A percentile compares a stretch with the other conserved stretches of the same genome.
Evolutionary conservation across 2,113 vertebrate genomes (phyloP).

Genomic region (Rhizomys pruinosus): DNA sequence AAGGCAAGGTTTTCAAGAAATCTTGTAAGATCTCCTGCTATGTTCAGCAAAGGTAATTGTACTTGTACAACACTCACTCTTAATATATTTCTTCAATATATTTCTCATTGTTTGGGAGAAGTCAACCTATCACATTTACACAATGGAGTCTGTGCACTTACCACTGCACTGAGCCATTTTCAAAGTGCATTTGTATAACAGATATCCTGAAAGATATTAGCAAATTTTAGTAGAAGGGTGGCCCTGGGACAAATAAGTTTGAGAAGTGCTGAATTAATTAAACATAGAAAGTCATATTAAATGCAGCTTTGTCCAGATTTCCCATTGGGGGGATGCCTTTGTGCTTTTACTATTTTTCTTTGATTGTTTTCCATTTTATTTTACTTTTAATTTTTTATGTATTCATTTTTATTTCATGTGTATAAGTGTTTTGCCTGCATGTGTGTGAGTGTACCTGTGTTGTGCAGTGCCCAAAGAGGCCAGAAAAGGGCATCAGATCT

Average conservation of each 20-base stretch:
- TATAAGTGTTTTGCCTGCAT: not conserved
- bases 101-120: not conserved
- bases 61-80: not conserved
- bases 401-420: not conserved
- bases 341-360: not conserved
- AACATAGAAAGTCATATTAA: not conserved
- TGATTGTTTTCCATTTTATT: no score
- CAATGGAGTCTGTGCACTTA: not conserved
- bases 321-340: not conserved
- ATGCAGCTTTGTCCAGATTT: not conserved
- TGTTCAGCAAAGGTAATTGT: not conserved
- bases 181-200: not conserved
- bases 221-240: not conserved
- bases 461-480: no score
- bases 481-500: no score
- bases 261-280: not conserved
- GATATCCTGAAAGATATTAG: not conserved
- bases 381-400: not conserved
- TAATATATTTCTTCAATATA: not conserved
- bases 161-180: not conserved
- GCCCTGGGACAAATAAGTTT: not conserved
- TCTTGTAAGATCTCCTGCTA: not conserved
- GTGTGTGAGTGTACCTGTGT: no score
- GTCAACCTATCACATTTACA: not conserved
- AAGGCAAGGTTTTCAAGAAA: not conserved